phyloP scores from a whole-genome alignment of 2,113 vertebrate genomes.

The Oriolus oriolus region DNA sequence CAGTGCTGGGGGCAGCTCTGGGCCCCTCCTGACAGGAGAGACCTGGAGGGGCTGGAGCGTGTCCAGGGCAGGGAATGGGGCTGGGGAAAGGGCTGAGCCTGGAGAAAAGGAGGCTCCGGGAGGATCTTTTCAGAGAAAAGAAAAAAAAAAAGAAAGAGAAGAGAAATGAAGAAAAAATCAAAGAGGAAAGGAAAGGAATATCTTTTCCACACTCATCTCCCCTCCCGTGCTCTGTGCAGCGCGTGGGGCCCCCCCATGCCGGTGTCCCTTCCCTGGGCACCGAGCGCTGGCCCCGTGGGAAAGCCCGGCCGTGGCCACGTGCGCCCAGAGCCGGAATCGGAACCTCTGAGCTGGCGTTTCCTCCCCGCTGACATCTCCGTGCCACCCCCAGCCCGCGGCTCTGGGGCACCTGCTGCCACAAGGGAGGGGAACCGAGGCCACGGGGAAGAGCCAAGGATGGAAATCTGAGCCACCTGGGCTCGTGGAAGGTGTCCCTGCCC shows the following conservation, averaged over 20 bases:
- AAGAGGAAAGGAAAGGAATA: too few relatives aligned
- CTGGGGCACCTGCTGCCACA: background rate
- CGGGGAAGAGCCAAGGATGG: background rate
- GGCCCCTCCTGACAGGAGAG: background rate
- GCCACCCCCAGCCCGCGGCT: background rate
- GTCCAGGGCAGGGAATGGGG: background rate
- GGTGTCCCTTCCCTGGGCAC: background rate
- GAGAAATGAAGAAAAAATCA: too few relatives aligned
- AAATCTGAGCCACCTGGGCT: background rate
- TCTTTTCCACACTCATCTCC: background rate
- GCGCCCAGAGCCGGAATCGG: background rate
- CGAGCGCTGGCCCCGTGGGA: background rate
- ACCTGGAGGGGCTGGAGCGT: background rate
- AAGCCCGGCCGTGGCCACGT: background rate
- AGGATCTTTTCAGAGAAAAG: background rate
- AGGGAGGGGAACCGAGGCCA: background rate
- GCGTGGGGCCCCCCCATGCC: accelerated
- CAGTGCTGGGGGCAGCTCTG: too few relatives aligned
- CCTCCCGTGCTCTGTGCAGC: background rate
- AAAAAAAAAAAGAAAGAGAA: background rate
- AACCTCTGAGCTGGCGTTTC: background rate
- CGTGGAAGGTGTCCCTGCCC: background rate
- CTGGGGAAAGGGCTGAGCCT: background rate
- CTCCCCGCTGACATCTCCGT: accelerated
- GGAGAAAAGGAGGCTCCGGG: background rate